phyloP scores from a whole-genome alignment of 2,888 invertebrate species.

The Ischnura elegans region DNA sequence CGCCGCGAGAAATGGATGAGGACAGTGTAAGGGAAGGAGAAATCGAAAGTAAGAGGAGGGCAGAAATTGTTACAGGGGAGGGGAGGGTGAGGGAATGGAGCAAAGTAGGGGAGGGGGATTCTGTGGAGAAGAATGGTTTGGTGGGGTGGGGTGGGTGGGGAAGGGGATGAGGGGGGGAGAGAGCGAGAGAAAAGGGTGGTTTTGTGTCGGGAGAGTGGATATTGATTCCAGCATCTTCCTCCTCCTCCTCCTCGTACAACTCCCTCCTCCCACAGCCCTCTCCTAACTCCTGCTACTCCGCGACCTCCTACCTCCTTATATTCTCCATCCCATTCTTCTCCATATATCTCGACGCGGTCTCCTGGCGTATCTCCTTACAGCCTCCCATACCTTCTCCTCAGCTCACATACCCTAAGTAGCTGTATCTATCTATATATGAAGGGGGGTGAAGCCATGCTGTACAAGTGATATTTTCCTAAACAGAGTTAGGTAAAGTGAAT shows the following conservation, averaged over 20 bases:
- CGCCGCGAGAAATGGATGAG: slow-evolving; percentile 47
- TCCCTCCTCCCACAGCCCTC: background rate
- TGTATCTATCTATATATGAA: too few relatives aligned
- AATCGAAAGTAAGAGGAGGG: slow-evolving; percentile 67
- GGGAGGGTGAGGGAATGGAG: slow-evolving; percentile 69
- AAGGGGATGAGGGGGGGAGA: slow-evolving; percentile 69
- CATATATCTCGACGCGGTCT: background rate
- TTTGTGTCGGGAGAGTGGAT: background rate
- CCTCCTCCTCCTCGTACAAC: background rate
- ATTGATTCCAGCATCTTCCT: slow-evolving; percentile 34
- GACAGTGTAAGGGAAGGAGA: slow-evolving; percentile 67
- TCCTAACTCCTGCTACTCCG: background rate
- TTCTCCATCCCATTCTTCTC: background rate
- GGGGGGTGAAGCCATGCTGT: too few relatives aligned
- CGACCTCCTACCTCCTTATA: background rate
- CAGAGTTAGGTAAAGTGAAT: too few relatives aligned
- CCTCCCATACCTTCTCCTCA: too few relatives aligned
- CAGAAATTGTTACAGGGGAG: slow-evolving; percentile 68
- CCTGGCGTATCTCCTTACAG: too few relatives aligned
- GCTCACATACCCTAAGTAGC: too few relatives aligned
- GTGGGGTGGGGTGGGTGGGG: slow-evolving; percentile 69
- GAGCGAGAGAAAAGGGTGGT: slow-evolving; percentile 70
- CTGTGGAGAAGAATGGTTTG: slow-evolving; percentile 34
- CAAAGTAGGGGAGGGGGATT: slow-evolving; percentile 65
- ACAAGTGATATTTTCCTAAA: too few relatives aligned